Conservation (phyloP, 2,797 vertebrate genomes). For the Pempheris klunzingeri region DNA sequence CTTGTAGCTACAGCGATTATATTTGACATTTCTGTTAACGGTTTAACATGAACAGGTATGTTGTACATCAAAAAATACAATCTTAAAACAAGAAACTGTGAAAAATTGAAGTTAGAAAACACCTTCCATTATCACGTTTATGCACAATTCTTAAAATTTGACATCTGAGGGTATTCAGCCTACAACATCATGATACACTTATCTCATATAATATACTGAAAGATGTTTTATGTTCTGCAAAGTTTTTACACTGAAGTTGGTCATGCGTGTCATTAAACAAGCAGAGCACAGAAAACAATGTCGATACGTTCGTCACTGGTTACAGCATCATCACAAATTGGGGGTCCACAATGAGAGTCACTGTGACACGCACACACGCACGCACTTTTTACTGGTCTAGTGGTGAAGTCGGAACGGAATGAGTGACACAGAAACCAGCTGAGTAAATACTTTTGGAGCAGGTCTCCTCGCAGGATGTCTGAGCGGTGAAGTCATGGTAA, state of each 20-base stretch:
- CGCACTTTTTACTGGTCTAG: constrained; percentile 19
- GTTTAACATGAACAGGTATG: constrained; percentile 45
- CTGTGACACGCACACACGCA: constrained; percentile 34
- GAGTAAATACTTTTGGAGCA: constrained; percentile 55
- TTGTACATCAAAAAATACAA: constrained; percentile 60
- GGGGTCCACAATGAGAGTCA: constrained; percentile 55
- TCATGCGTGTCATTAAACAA: constrained; percentile 59
- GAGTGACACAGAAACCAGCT: constrained; percentile 58
- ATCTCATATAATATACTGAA: constrained; percentile 33
- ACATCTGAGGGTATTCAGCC: constrained; percentile 36
- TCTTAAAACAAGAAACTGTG: constrained; percentile 54
- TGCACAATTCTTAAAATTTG: constrained; percentile 36
- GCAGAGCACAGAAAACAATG: constrained; percentile 52
- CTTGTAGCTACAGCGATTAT: constrained; percentile 46
- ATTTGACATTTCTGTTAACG: constrained; percentile 56
- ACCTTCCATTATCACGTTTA: constrained; percentile 29
- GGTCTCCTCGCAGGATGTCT: constrained; percentile 41
- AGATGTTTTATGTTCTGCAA: constrained; percentile 27
- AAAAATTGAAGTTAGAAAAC: constrained; percentile 56
- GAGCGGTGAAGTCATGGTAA: constrained; percentile 41
- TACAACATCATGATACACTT: constrained; percentile 40
- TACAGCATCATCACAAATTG: constrained; percentile 56
- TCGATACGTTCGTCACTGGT: constrained; percentile 52
- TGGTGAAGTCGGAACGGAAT: constrained; percentile 46
- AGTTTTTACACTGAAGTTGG: constrained; percentile 41